Evolutionary conservation across 2,797 vertebrate species (phyloP).

Genomic region (Urosaurus nigricauda): DNA sequence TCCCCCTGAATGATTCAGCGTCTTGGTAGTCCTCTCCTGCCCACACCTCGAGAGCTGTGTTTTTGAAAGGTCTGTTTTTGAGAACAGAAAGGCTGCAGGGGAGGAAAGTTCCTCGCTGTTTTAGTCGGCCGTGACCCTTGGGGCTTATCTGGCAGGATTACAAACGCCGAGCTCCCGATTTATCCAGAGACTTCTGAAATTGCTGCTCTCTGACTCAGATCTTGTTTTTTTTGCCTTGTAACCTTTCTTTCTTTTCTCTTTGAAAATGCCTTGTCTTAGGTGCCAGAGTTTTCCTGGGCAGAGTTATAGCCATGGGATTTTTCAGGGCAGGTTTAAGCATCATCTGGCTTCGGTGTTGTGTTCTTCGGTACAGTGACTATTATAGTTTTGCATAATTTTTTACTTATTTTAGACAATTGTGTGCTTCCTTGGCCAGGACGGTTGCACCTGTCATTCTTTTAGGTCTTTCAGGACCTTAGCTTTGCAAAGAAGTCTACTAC

Average conservation of each 20-base stretch:
- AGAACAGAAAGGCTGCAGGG: no score
- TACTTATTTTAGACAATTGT: neutral
- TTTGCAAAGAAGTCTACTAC: neutral
- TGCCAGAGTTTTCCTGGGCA: no score
- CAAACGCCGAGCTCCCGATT: neutral
- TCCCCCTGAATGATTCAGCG: neutral
- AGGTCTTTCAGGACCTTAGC: no score
- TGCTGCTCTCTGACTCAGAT: neutral
- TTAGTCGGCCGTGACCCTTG: neutral
- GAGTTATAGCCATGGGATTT: no score
- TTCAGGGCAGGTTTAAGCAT: no score
- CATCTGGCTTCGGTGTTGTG: neutral
- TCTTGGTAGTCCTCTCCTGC: neutral
- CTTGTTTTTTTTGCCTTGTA: neutral
- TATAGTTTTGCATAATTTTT: neutral
- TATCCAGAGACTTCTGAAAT: neutral
- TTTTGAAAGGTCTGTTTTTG: no score
- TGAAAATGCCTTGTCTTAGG: neutral
- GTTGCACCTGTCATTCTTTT: neutral
- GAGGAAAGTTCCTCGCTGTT: neutral
- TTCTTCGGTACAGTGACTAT: neutral
- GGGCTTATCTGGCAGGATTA: neutral
- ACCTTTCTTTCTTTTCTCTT: no score
- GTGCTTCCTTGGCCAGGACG: neutral
- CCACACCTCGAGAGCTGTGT: neutral